A percentile compares a stretch with the other conserved stretches of the same genome.
Conservation (phyloP, 2,113 vertebrate genomes). For the Petroica traversi region DNA sequence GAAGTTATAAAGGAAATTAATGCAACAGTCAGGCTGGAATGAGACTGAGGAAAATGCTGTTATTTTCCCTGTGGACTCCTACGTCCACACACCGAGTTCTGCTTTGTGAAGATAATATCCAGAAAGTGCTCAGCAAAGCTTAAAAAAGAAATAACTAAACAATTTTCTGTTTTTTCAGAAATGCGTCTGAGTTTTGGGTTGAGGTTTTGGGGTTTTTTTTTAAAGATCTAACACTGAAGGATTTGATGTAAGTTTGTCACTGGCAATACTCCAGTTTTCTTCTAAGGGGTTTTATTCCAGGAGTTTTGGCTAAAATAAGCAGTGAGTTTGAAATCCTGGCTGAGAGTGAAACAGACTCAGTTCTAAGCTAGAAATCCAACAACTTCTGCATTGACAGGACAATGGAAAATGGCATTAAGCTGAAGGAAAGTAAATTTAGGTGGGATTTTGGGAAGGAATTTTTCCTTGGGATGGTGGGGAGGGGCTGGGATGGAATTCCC, state of each 20-base stretch:
- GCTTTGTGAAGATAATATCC: neutral
- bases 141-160: neutral
- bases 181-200: neutral
- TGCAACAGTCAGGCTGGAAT: neutral
- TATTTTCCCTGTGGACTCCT: neutral
- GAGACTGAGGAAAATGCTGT: neutral
- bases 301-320: neutral
- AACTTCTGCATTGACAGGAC: neutral
- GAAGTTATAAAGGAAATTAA: neutral
- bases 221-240: neutral
- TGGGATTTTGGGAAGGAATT: neutral
- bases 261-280: neutral
- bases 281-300: neutral
- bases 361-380: neutral
- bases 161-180: neutral
- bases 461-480: neutral
- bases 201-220: fast-evolving
- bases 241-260: neutral
- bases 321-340: neutral
- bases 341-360: neutral
- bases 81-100: neutral
- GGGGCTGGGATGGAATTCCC: too few relatives aligned
- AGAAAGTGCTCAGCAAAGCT: neutral
- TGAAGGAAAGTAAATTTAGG: neutral
- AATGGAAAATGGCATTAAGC: neutral